Evolutionary conservation across 2,888 invertebrate species (phyloP).

Genomic region (Catocala nupta): DNA sequence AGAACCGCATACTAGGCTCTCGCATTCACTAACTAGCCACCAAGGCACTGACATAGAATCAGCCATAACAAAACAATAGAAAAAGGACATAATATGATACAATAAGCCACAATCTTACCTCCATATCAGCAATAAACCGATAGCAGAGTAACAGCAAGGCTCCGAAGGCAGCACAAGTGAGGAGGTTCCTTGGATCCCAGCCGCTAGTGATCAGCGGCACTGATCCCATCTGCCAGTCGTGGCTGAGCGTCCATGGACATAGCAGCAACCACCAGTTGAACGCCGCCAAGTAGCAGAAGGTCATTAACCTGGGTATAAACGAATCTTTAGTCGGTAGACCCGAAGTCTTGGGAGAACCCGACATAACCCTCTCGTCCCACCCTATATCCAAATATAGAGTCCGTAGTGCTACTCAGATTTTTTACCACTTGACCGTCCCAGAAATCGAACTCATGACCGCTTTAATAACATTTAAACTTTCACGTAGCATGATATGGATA

Average conservation of each 20-base stretch:
- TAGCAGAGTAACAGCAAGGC: slow-evolving; percentile 89
- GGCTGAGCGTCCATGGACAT: slow-evolving; percentile 91
- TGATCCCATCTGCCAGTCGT: slow-evolving; percentile 96
- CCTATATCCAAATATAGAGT: too few species aligned
- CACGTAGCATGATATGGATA: too few species aligned
- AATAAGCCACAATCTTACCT: slow-evolving; percentile 82
- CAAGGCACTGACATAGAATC: too few species aligned
- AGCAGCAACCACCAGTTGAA: slow-evolving; percentile 94
- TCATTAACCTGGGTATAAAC: slow-evolving; percentile 89
- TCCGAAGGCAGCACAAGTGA: slow-evolving; percentile 91
- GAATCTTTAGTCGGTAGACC: not conserved
- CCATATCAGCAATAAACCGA: slow-evolving; percentile 89
- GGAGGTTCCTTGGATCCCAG: slow-evolving; percentile 91
- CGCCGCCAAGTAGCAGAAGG: slow-evolving; percentile 92
- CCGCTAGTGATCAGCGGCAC: slow-evolving; percentile 92
- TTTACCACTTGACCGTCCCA: too few species aligned
- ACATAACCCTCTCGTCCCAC: too few species aligned
- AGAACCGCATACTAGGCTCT: too few species aligned
- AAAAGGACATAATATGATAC: not conserved
- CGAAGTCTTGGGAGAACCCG: too few species aligned
- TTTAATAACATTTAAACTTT: too few species aligned
- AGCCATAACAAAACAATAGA: too few species aligned
- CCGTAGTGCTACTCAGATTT: too few species aligned
- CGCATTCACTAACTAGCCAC: too few species aligned
- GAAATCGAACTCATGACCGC: too few species aligned